These are phyloP conservation scores for Drosophila melanosoma DNA, from an alignment of 2,888 invertebrate species.

Conservation along the genomic window DNA sequence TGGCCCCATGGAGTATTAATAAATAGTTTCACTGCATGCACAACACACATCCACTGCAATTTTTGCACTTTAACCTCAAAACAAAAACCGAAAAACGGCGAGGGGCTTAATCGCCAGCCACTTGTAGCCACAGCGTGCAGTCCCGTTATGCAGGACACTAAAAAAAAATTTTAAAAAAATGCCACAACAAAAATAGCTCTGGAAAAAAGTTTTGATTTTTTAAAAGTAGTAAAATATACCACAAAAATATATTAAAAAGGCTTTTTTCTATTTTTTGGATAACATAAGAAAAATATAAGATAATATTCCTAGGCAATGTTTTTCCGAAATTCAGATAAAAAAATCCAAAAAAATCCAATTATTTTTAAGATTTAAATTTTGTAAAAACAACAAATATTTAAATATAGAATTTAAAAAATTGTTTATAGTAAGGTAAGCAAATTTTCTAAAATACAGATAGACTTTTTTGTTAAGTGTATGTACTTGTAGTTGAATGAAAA, in stretches of 20 bases:
- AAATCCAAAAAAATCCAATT: too few relatives aligned
- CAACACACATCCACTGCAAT: conserved; percentile 21
- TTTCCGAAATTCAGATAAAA: too few relatives aligned
- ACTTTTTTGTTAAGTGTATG: background rate
- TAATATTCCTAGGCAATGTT: background rate
- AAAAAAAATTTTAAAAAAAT: too few relatives aligned
- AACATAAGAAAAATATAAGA: background rate
- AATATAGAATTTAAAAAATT: background rate
- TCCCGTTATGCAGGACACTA: conserved; percentile 27
- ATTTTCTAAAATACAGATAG: background rate
- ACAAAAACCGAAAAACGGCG: conserved; percentile 11
- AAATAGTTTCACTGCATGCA: conserved; percentile 27
- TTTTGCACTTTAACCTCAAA: conserved; percentile 67
- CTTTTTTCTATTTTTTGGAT: background rate
- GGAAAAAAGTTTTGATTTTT: background rate
- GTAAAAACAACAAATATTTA: background rate
- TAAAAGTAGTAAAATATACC: background rate
- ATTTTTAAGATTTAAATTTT: too few relatives aligned
- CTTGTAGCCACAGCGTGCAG: conserved; percentile 78
- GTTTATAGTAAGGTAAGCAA: background rate
- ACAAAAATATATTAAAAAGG: background rate
- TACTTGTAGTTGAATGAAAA: conserved; percentile 23
- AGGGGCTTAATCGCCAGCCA: conserved; percentile 43
- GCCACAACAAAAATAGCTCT: background rate
- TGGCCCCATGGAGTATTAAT: conserved; percentile 42